phyloP scores from a whole-genome alignment of 1,140 invertebrate genomes.

The Popillia japonica region DNA sequence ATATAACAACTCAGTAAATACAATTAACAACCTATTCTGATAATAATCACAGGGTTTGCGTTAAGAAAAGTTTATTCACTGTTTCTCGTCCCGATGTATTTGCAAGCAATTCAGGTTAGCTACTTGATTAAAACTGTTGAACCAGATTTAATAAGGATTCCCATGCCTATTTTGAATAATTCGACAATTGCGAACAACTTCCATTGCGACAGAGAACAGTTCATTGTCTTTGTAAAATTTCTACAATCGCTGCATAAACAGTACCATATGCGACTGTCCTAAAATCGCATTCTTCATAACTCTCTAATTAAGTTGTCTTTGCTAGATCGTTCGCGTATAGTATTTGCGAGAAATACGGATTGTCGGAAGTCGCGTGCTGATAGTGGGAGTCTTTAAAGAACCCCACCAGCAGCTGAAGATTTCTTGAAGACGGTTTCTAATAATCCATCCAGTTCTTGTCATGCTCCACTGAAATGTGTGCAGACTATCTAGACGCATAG shows the following conservation, averaged over 20 bases:
- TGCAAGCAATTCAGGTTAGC: no score
- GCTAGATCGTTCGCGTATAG: neutral
- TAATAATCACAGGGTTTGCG: no score
- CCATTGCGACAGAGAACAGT: neutral
- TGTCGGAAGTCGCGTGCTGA: conserved; percentile 2
- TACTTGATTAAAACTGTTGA: no score
- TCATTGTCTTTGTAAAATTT: neutral
- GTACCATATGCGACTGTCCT: conserved; percentile 4
- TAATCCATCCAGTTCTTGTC: conserved; percentile 28
- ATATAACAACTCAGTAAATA: no score
- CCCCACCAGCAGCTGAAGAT: conserved; percentile 15
- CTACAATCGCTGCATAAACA: neutral
- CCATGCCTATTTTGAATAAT: neutral
- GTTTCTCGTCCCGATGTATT: no score
- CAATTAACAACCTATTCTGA: no score
- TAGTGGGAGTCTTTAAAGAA: neutral
- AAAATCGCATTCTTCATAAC: neutral
- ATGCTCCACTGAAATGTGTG: conserved; percentile 22
- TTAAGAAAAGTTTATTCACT: no score
- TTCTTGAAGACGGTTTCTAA: conserved; percentile 27
- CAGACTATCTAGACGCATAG: neutral
- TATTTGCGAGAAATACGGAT: neutral
- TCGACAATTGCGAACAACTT: neutral
- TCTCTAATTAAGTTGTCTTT: conserved; percentile 7
- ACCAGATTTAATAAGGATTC: no score